phyloP scores from a whole-genome alignment of 2,888 invertebrate species.

The Alviniconcha strummeri region DNA sequence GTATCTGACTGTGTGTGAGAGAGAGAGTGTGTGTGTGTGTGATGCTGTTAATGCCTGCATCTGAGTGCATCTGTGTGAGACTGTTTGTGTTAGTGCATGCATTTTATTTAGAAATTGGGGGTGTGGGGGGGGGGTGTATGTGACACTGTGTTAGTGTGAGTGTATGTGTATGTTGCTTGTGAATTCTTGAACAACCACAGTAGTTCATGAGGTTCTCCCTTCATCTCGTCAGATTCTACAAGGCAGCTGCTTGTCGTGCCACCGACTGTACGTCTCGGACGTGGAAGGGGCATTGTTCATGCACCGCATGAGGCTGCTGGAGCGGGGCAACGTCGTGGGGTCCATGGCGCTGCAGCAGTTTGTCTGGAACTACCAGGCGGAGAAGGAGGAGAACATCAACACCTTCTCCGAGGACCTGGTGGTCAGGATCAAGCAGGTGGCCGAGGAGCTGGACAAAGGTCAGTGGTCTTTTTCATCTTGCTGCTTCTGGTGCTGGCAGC shows the following conservation, averaged over 20 bases:
- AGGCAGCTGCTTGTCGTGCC: constrained; percentile 75
- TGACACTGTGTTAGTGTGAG: not conserved
- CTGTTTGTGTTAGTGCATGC: not conserved
- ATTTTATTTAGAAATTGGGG: not conserved
- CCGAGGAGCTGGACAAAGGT: constrained; percentile 16
- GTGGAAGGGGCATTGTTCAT: constrained; percentile 76
- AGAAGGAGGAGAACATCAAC: constrained; percentile 30
- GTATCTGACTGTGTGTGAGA: not conserved
- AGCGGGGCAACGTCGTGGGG: constrained; percentile 71
- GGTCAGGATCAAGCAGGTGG: not conserved
- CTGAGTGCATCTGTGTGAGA: not conserved
- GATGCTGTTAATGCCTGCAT: not conserved
- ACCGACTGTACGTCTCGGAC: constrained; percentile 63
- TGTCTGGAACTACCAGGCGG: constrained; percentile 39
- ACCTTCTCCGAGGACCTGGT: constrained; percentile 2
- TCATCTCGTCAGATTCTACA: constrained; percentile 71
- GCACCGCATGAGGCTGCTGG: constrained; percentile 83
- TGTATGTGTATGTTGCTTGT: not conserved
- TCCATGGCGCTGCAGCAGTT: constrained; percentile 52
- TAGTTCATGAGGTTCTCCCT: not conserved
- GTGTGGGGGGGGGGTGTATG: not conserved
- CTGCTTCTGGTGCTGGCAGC: not conserved
- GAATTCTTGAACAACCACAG: no score
- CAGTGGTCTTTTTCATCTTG: not conserved
- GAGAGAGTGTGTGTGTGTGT: not conserved